Evolutionary conservation across 2,888 invertebrate genomes (phyloP).

Genomic region (Meta bourneti): DNA sequence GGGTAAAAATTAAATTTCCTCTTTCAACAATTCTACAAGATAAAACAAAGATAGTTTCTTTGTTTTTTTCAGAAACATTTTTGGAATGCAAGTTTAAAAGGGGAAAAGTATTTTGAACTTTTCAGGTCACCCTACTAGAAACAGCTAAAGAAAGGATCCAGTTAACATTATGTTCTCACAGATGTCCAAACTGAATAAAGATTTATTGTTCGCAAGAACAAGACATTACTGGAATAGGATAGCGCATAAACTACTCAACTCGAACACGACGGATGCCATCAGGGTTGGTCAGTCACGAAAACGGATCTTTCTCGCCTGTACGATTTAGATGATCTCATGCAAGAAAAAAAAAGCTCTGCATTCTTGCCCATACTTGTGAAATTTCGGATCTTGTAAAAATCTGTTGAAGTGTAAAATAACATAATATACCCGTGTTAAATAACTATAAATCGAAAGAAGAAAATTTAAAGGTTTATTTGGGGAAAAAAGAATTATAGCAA

Average conservation of each 20-base stretch:
- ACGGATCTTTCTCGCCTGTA: background rate
- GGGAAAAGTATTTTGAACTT: no score
- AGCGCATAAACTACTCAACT: constrained; percentile 12
- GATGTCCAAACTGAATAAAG: constrained; percentile 40
- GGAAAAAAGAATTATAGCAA: no score
- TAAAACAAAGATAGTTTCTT: no score
- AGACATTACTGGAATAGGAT: constrained; percentile 17
- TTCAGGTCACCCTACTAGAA: no score
- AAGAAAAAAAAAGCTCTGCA: background rate
- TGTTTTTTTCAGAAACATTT: no score
- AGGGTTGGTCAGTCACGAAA: constrained; percentile 30
- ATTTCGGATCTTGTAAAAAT: background rate
- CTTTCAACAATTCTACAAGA: no score
- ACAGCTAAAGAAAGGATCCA: background rate
- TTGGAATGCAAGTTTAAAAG: no score
- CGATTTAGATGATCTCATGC: background rate
- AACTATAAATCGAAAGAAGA: no score
- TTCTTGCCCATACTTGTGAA: background rate
- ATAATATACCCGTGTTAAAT: no score
- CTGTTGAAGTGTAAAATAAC: no score
- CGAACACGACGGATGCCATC: constrained; percentile 17
- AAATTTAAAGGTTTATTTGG: no score
- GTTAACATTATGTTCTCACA: background rate
- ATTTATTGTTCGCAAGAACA: constrained; percentile 7
- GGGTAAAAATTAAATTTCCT: no score